phyloP scores from a whole-genome alignment of 1,140 invertebrate genomes.

The Drosophila nebulosa region DNA sequence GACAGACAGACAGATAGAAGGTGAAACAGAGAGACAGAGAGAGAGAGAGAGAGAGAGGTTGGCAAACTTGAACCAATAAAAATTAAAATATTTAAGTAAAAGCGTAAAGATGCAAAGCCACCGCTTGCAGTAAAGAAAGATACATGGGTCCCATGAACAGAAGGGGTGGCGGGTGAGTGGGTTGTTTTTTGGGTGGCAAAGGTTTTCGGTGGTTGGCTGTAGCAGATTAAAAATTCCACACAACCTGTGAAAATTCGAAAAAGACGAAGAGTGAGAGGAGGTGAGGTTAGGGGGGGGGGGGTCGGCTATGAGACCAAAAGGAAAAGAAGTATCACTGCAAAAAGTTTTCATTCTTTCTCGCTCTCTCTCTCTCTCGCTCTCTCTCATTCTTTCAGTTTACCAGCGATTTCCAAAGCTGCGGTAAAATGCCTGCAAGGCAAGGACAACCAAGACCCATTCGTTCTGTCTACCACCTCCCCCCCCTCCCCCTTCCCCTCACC shows the following conservation, averaged over 20 bases:
- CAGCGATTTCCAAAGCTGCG: constrained; percentile 62
- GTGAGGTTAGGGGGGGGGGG: neutral
- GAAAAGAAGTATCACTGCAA: constrained; percentile 69
- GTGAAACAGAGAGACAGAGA: constrained; percentile 24
- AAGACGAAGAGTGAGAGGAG: neutral
- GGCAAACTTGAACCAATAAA: constrained; percentile 73
- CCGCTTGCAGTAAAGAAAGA: constrained; percentile 70
- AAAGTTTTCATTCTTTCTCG: constrained; percentile 56
- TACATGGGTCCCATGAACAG: constrained; percentile 44
- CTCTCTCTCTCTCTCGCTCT: constrained; percentile 21
- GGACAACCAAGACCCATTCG: constrained; percentile 17
- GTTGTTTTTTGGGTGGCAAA: constrained; percentile 2
- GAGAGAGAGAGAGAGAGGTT: constrained; percentile 42
- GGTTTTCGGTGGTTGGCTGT: constrained; percentile 44
- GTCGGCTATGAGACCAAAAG: constrained; percentile 8
- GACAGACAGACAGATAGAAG: constrained; percentile 7
- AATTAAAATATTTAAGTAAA: constrained; percentile 78
- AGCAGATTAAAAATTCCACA: constrained; percentile 77
- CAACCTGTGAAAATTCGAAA: constrained; percentile 47
- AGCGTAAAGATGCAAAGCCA: constrained; percentile 75
- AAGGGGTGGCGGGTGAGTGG: constrained; percentile 8
- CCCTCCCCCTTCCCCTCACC: too few relatives aligned
- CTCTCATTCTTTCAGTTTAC: constrained; percentile 24
- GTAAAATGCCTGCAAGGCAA: constrained; percentile 68
- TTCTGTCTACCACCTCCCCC: neutral